Conservation (phyloP, 2,113 vertebrate genomes). For the Sinocyclocheilus rhinocerous region DNA sequence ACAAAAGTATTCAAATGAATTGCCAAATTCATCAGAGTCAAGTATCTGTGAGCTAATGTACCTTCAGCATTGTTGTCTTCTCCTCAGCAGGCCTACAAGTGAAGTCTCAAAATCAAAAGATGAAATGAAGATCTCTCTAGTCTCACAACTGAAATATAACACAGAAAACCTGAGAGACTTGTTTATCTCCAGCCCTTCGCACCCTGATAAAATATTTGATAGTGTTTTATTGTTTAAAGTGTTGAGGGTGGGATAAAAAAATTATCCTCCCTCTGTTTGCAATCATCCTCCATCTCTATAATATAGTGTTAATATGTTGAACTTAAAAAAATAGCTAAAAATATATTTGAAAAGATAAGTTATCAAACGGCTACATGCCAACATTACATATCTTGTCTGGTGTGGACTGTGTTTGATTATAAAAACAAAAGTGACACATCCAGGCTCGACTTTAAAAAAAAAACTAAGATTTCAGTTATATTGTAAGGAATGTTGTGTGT, state of each 20-base stretch:
- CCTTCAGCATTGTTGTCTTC: constrained; percentile 19
- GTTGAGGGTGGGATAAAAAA: neutral
- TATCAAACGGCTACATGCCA: neutral
- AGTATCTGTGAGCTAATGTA: neutral
- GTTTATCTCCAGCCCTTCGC: neutral
- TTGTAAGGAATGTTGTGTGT: neutral
- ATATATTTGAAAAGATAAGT: neutral
- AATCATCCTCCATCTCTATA: neutral
- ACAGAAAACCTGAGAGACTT: constrained; percentile 3
- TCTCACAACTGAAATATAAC: neutral
- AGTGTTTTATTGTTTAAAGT: neutral
- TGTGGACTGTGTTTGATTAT: neutral
- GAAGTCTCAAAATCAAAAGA: neutral
- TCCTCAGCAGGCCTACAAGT: constrained; percentile 4
- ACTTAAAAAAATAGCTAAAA: neutral
- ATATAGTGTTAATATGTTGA: neutral
- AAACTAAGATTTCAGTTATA: neutral
- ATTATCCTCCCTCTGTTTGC: neutral
- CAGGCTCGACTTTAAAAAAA: neutral
- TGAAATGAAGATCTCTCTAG: neutral
- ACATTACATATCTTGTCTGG: neutral
- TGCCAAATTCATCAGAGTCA: neutral
- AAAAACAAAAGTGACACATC: neutral
- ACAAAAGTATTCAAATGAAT: neutral
- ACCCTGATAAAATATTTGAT: neutral